Percentiles rank a stretch among this genome's conserved stretches.
Conservation (phyloP, 2,797 vertebrate genomes). For the Chloroceryle amazona region DNA sequence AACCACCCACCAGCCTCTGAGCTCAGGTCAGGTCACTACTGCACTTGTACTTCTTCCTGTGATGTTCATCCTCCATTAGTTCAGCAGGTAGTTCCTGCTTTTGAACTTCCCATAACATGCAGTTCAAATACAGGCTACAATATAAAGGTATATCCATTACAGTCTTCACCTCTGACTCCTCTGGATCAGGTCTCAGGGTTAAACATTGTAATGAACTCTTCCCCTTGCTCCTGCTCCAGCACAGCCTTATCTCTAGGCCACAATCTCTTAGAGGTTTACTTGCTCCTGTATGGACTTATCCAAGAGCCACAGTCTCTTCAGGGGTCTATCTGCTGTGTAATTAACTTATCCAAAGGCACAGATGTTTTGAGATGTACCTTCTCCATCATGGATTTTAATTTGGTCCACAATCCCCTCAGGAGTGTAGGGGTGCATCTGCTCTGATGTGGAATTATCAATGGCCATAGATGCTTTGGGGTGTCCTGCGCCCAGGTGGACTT, state of each 20-base stretch:
- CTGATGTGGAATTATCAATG: background rate
- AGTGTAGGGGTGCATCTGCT: background rate
- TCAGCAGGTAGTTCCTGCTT: rapidly evolving
- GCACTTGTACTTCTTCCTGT: background rate
- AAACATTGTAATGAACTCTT: background rate
- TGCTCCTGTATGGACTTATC: background rate
- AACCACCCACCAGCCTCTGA: background rate
- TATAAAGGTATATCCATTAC: background rate
- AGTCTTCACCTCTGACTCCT: rapidly evolving
- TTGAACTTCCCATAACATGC: background rate
- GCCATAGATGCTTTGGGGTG: rapidly evolving
- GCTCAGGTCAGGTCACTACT: background rate
- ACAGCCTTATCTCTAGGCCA: background rate
- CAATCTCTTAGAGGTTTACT: background rate
- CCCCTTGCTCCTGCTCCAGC: background rate
- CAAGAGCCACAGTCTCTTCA: background rate
- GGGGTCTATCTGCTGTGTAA: background rate
- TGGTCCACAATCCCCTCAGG: background rate
- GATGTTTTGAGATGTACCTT: background rate
- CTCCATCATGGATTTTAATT: background rate
- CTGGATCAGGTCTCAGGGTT: background rate
- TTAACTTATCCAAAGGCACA: background rate
- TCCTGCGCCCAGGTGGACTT: background rate
- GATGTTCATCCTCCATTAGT: background rate
- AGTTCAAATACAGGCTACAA: background rate